Evolutionary conservation across 1,140 invertebrate genomes (phyloP).

Genomic region (Coelopa frigida): DNA sequence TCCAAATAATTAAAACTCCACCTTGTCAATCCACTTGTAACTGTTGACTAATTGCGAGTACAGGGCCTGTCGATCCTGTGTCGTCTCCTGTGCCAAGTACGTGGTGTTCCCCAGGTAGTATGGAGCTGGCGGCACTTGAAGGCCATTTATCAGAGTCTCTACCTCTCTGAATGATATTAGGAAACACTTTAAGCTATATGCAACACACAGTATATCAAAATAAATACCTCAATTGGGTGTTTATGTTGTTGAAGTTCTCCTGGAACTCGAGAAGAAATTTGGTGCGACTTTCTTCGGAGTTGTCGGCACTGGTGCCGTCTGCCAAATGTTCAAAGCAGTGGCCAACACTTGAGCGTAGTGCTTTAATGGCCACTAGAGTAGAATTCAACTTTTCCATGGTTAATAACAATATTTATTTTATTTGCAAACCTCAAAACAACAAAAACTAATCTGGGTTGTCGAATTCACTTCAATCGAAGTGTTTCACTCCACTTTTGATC

Average conservation of each 20-base stretch:
- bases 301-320: conserved; percentile 69
- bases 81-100: conserved; percentile 77
- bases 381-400: conserved; percentile 62
- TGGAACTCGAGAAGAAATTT: conserved; percentile 76
- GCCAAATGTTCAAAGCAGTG: conserved; percentile 72
- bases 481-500: no score
- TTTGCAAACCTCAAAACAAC: no score
- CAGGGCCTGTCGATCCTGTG: conserved; percentile 75
- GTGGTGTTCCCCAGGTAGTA: conserved; percentile 77
- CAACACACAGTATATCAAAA: not conserved
- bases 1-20: conserved; percentile 25
- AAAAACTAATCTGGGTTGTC: no score
- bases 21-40: conserved; percentile 89
- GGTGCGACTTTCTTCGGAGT: conserved; percentile 66
- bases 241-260: conserved; percentile 65
- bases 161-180: conserved; percentile 54
- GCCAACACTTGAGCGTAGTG: conserved; percentile 69
- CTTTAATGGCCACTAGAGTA: conserved; percentile 65
- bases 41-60: conserved; percentile 80
- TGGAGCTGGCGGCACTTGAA: conserved; percentile 65
- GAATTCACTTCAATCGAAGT: no score
- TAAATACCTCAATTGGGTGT: conserved; percentile 60
- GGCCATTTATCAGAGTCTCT: conserved; percentile 62
- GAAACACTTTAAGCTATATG: not conserved
- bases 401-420: no score